phyloP scores from a whole-genome alignment of 1,140 invertebrate species.

The Cotesia glomerata region DNA sequence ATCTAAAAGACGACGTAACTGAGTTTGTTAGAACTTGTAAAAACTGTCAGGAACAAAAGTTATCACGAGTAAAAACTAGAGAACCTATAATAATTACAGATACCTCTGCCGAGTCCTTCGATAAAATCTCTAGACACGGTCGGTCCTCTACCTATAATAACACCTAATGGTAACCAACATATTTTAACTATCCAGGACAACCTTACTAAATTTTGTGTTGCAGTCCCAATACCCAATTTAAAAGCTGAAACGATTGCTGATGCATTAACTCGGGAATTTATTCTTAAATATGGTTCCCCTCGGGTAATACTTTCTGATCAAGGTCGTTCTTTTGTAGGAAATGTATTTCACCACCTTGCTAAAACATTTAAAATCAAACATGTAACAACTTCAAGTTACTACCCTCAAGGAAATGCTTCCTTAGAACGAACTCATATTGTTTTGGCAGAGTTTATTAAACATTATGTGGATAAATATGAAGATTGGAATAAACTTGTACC shows the following conservation, averaged over 20 bases:
- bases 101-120: no score
- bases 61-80: no score
- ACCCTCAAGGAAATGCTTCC: constrained; percentile 34
- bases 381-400: background rate
- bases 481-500: constrained; percentile 50
- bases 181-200: constrained; percentile 41
- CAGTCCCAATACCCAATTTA: constrained; percentile 31
- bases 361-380: constrained; percentile 36
- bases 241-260: constrained; percentile 36
- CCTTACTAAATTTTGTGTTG: constrained; percentile 41
- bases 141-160: background rate
- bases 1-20: no score
- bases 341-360: constrained; percentile 34
- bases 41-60: no score
- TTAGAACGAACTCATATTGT: constrained; percentile 39
- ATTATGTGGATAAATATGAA: no score
- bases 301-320: constrained; percentile 42
- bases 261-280: constrained; percentile 26
- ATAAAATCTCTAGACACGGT: no score
- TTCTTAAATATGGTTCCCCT: no score
- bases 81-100: no score
- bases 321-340: constrained; percentile 36
- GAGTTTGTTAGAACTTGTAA: no score
- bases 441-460: no score
- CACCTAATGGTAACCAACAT: background rate